Evolutionary conservation across 2,113 vertebrate genomes (phyloP).

Genomic region (Mungos mungo): DNA sequence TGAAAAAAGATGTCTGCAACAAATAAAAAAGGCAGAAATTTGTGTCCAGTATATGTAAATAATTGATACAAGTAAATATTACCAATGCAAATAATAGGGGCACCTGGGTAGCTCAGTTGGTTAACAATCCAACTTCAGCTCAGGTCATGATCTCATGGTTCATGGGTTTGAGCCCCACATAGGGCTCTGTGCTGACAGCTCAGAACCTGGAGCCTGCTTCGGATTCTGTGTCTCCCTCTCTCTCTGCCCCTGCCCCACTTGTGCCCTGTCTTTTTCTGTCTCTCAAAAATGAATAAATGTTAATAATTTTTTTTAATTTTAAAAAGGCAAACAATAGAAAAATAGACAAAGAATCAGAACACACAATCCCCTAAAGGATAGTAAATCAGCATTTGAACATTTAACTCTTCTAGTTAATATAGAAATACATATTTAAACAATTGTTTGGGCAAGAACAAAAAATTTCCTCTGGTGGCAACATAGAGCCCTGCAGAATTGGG

Average conservation of each 20-base stretch:
- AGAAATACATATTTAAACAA: conserved; percentile 13
- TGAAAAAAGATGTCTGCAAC: neutral
- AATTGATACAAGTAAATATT: neutral
- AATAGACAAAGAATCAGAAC: neutral
- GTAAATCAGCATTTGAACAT: neutral
- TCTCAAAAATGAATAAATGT: no score
- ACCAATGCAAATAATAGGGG: neutral
- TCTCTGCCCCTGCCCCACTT: no score
- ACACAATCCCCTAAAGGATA: neutral
- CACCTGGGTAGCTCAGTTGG: no score
- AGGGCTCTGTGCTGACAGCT: no score
- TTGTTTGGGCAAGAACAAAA: neutral
- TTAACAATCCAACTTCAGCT: no score
- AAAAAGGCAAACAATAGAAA: conserved; percentile 9
- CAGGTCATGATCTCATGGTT: no score
- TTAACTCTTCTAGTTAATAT: neutral
- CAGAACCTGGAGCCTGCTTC: no score
- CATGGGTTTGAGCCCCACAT: no score
- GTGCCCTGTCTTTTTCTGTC: no score
- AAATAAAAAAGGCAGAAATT: neutral
- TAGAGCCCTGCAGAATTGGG: neutral
- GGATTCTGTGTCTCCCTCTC: no score
- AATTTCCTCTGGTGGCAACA: neutral
- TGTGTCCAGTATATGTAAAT: neutral
- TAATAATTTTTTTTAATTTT: neutral